Evolutionary conservation across 2,888 invertebrate species (phyloP), one percentile per base, ranked within the genome.

Genomic region (Apodemia zela): DNA sequence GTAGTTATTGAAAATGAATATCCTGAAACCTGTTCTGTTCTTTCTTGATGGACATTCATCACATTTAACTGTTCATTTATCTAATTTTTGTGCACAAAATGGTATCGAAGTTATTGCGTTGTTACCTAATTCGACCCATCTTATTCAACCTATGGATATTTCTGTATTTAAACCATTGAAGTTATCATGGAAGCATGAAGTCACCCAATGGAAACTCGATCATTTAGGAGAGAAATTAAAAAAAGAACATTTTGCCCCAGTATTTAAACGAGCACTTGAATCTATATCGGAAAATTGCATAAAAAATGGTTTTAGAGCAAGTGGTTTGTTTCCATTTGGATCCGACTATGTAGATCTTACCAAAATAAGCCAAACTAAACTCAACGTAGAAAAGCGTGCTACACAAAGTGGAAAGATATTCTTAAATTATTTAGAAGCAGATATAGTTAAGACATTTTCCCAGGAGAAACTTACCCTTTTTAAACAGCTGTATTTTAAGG

Each of bases 271-370:
- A 29, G 35, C 58, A 15, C 25, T 58, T 11, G n/a, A 35, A 59
- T 35, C 59, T 6, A 15, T 59, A 2, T 65, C 69, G 59, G 25
- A 49, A 25, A 13, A 68, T 42, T 63, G 61, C 33, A 70, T 73
- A 15, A 72, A 65, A 61, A 73, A 73, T 64, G 71, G 73, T n/a
- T 74, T 73, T 67, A 65, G 71, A 10, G 68, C 63, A 38, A 67
- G 71, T 10, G 73, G 74, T 6, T 57, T 72, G 17, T 68, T 59
- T 58, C 73, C 71, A n/a, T 74, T 71, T 70, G 72, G 74, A 1
- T 70, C 73, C 58, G 67, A 69, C 13, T 74, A 71, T 35, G 47
- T 73, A 1, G 73, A 74, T 63, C 11, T 71, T 13, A 64, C 63
- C 21, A 72, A 72, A 70, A 70, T 72, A 21, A 72, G 68, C 63